Conservation (phyloP, 2,113 vertebrate species). For the Lamprologus lemairii region DNA sequence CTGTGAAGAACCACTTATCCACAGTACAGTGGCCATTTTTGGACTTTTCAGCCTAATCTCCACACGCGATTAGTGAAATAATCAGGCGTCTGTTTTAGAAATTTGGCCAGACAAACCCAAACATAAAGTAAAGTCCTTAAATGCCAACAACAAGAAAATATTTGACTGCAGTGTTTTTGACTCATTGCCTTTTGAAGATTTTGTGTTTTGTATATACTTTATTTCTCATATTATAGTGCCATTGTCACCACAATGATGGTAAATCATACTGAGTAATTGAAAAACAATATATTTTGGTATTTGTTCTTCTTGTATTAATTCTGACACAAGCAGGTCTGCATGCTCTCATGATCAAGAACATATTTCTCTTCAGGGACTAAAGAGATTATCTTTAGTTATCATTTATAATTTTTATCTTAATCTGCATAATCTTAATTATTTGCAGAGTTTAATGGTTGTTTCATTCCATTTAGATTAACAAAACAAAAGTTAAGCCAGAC, state of each 20-base stretch:
- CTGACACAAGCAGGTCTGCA: not conserved
- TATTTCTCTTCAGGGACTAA: not conserved
- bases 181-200: not conserved
- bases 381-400: not conserved
- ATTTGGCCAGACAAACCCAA: not conserved
- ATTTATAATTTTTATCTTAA: not conserved
- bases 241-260: not conserved
- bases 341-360: not conserved
- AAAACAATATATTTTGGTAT: not conserved
- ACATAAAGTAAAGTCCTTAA: not conserved
- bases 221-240: not conserved
- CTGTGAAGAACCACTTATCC: not conserved
- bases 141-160: not conserved
- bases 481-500: not conserved
- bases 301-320: not conserved
- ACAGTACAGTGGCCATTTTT: not conserved
- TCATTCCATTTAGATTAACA: not conserved
- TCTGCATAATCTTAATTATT: not conserved
- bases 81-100: not conserved
- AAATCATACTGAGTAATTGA: not conserved
- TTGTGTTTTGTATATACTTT: not conserved
- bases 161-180: not conserved
- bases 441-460: not conserved
- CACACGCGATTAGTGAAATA: not conserved
- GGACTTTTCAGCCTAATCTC: not conserved